These are phyloP conservation scores for Syngnathus typhle DNA, from an alignment of 2,113 vertebrate species.

Conservation along the genomic window DNA sequence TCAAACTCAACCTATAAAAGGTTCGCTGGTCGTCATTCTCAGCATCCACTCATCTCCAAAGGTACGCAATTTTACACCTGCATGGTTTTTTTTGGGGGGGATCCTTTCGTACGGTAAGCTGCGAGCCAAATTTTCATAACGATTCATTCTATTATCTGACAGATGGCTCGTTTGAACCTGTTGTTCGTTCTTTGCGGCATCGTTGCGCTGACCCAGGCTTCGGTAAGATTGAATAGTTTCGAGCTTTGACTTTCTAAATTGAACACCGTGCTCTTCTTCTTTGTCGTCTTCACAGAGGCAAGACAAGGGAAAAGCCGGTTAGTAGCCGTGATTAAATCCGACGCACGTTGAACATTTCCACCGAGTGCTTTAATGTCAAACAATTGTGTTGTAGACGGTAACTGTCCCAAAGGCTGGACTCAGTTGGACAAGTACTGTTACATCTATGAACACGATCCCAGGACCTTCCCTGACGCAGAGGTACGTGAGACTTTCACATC, in stretches of 20 bases:
- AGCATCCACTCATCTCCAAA: background rate
- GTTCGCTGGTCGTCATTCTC: background rate
- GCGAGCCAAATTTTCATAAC: too few relatives aligned
- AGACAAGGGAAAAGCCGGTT: fast-evolving
- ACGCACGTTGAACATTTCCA: background rate
- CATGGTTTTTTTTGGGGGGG: background rate
- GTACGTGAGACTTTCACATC: background rate
- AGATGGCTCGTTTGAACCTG: background rate
- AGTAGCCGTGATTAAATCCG: background rate
- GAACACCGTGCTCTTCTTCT: background rate
- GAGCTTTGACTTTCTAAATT: background rate
- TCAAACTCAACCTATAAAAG: background rate
- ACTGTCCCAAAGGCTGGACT: background rate
- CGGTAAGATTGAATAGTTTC: background rate
- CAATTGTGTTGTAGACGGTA: background rate
- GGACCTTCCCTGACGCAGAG: background rate
- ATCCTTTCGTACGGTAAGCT: background rate
- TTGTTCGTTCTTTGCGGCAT: background rate
- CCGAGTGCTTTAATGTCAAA: background rate
- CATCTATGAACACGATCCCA: background rate
- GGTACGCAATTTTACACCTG: background rate
- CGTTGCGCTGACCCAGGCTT: background rate
- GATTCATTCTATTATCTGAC: background rate
- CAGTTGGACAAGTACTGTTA: background rate
- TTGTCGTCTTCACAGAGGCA: background rate